Base-by-base conservation (phyloP, 2,797 vertebrate species). In the Anolis apletophallus region DNA sequence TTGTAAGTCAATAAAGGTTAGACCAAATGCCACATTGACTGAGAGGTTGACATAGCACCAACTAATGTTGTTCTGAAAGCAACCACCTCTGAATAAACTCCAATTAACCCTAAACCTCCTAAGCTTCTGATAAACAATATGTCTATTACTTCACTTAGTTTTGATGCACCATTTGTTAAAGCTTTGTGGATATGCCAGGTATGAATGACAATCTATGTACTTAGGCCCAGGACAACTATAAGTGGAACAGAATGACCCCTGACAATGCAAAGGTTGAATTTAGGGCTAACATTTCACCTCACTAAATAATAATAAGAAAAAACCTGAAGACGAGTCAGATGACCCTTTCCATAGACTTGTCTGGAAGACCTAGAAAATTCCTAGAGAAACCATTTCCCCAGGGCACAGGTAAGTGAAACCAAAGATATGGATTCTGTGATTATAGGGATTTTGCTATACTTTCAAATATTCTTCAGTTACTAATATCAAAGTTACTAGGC, bases 1-100 rank as follows among this genome's bases (percentile, higher is more conserved):
- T 89, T 85, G 36, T 40, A 61, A 88, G 92, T 88, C 92, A 90
- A 0, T 72, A 86, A 55, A 76, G 85, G 87, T 93, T 91, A 87
- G 21, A 52, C 64, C 46, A 93, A 90, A 83, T 78, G 83, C 46
- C 87, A 88, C 64, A 34, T 23, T 91, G 83, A 88, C 0, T 57
- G 91, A 90, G 87, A 34, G 87, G 80, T 74, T 84, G 81, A 78
- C 81, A 54, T 17, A 26, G 8, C 59, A 19, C 84, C 84, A 86
- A 36, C 83, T 57, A 84, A 61, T 77, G 40, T 23, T 0, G 0
- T 17, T 0, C 0, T 57, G 80, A 72, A 90, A 74, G 88, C 21
- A 26, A 29, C 55, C 21, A 52, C 72, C 76, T 21, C 54, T 54
- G 34, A 71, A 82, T 29, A 71, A 87, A 57, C 81, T 78, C 80